phyloP scores from a whole-genome alignment of 2,888 invertebrate genomes.

The Allophyes oxyacanthae region DNA sequence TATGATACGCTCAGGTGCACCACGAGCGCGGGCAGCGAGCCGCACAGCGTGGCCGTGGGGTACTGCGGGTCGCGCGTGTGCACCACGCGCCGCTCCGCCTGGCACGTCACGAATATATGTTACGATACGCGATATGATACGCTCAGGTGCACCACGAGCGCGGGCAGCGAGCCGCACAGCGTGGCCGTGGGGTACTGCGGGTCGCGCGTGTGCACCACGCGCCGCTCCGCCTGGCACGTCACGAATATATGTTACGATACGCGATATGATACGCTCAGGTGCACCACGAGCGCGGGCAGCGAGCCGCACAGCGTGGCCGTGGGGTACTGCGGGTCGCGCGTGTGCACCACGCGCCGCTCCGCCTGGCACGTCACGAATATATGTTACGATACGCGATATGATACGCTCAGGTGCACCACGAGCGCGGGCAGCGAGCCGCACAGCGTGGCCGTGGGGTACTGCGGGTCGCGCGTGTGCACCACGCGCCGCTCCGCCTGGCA shows the following conservation, averaged over 20 bases:
- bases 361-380: slow-evolving; percentile 85
- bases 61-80: slow-evolving; percentile 95
- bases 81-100: slow-evolving; percentile 94
- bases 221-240: slow-evolving; percentile 91
- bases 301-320: slow-evolving; percentile 95
- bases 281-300: slow-evolving; percentile 92
- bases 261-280: too few relatives aligned
- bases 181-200: slow-evolving; percentile 96
- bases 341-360: slow-evolving; percentile 94
- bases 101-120: slow-evolving; percentile 54
- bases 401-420: slow-evolving; percentile 59
- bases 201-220: slow-evolving; percentile 94
- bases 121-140: too few relatives aligned
- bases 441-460: slow-evolving; percentile 95
- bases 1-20: too few relatives aligned
- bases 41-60: slow-evolving; percentile 95
- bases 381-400: too few relatives aligned
- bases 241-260: too few relatives aligned
- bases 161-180: slow-evolving; percentile 95
- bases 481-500: slow-evolving; percentile 93
- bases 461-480: slow-evolving; percentile 95
- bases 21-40: slow-evolving; percentile 94
- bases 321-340: slow-evolving; percentile 96
- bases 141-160: slow-evolving; percentile 84
- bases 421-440: slow-evolving; percentile 96